Percentiles rank a stretch among this genome's conserved stretches.
phyloP scores from a whole-genome alignment of 1,140 invertebrate species.

The Armadillidium nasatum region DNA sequence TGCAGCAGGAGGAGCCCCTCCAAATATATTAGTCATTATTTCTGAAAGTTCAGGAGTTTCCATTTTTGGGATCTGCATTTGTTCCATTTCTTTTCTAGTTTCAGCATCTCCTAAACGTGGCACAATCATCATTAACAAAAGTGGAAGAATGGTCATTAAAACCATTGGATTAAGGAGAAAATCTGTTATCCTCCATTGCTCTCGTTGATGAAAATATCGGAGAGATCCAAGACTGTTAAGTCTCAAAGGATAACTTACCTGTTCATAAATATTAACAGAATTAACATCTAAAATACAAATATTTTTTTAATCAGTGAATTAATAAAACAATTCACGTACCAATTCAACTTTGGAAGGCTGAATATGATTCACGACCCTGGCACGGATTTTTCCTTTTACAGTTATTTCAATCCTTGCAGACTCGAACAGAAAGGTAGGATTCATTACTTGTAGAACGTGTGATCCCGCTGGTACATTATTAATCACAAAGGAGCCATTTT shows the following conservation, averaged over 20 bases:
- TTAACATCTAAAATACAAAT: slow-evolving; percentile 50
- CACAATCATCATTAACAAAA: slow-evolving; percentile 83
- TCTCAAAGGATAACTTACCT: slow-evolving; percentile 84
- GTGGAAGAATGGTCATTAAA: slow-evolving; percentile 91
- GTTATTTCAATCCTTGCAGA: slow-evolving; percentile 91
- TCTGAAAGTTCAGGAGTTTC: slow-evolving; percentile 88
- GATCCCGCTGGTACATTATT: slow-evolving; percentile 88
- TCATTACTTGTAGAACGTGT: slow-evolving; percentile 86
- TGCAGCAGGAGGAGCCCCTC: slow-evolving; percentile 54
- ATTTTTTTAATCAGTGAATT: not conserved
- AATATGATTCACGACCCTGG: slow-evolving; percentile 88
- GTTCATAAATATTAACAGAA: slow-evolving; percentile 47
- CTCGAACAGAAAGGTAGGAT: slow-evolving; percentile 87
- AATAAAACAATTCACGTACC: slow-evolving; percentile 23
- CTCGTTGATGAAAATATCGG: slow-evolving; percentile 87
- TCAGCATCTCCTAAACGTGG: slow-evolving; percentile 97
- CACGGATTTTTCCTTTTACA: slow-evolving; percentile 91
- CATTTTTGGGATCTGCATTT: slow-evolving; percentile 75
- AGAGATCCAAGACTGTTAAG: slow-evolving; percentile 74
- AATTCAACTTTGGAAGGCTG: slow-evolving; percentile 68
- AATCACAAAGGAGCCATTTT: slow-evolving; percentile 89
- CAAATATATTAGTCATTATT: slow-evolving; percentile 73
- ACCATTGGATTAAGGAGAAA: slow-evolving; percentile 96
- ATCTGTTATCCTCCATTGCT: slow-evolving; percentile 92
- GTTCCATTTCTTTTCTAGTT: slow-evolving; percentile 82